These are phyloP conservation scores for Microctonus aethiopoides DNA, from an alignment of 2,888 invertebrate species.

Conservation along the genomic window DNA sequence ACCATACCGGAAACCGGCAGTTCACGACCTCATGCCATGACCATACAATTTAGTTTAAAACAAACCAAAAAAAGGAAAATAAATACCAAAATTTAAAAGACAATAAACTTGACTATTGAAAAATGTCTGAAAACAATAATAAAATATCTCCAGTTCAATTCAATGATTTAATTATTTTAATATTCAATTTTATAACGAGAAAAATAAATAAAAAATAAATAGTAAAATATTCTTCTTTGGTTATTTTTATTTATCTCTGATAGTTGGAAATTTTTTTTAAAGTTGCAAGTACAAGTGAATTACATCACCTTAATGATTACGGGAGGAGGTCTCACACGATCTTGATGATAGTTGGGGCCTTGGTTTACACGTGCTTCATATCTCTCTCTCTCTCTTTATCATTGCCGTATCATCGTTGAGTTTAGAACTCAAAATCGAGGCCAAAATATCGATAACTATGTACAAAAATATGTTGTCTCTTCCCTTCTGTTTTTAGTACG, in stretches of 20 bases:
- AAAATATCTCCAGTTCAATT: not conserved
- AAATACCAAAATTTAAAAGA: not conserved
- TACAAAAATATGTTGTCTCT: not conserved
- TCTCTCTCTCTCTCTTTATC: conserved; percentile 33
- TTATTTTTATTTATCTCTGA: not conserved
- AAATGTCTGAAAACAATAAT: not conserved
- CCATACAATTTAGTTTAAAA: not conserved
- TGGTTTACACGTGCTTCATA: conserved; percentile 43
- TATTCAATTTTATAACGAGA: not conserved
- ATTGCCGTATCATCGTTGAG: conserved; percentile 34
- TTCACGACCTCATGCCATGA: not conserved
- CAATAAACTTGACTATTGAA: not conserved
- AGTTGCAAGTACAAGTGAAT: not conserved
- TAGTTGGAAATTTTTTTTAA: not conserved
- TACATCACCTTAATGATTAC: not conserved
- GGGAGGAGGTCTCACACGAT: not conserved
- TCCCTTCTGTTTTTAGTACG: not conserved
- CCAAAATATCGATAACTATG: no score
- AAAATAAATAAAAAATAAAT: not conserved
- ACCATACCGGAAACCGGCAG: not conserved
- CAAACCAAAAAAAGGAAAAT: not conserved
- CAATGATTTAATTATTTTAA: not conserved
- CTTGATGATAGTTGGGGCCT: conserved; percentile 28
- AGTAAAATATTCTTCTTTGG: not conserved
- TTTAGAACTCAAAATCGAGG: not conserved